A percentile compares a stretch with the other conserved stretches of the same genome.
phyloP scores from a whole-genome alignment of 2,797 vertebrate species.

The Cossypha caffra region DNA sequence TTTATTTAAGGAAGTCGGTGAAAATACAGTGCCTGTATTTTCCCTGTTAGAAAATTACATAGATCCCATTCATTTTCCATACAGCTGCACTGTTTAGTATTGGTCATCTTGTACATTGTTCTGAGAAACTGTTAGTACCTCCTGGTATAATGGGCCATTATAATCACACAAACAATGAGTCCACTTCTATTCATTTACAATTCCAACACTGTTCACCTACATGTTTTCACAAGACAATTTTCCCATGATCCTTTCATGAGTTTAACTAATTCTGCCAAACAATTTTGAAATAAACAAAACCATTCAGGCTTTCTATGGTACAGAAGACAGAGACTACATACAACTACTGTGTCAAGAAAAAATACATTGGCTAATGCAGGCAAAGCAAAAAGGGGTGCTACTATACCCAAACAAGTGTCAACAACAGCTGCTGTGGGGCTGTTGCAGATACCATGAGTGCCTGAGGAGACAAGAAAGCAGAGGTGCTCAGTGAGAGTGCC shows the following conservation, averaged over 20 bases:
- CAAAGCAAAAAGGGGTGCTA: not conserved
- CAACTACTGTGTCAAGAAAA: not conserved
- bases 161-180: conserved; percentile 23
- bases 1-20: not conserved
- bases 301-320: not conserved
- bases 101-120: conserved; percentile 26
- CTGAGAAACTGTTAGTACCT: conserved; percentile 16
- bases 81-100: conserved; percentile 7
- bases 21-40: not conserved
- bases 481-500: not conserved
- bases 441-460: not conserved
- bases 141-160: conserved; percentile 11
- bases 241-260: conserved; percentile 7
- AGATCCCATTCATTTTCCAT: not conserved
- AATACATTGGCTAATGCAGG: accelerated
- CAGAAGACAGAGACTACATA: not conserved
- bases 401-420: not conserved
- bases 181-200: conserved; percentile 18
- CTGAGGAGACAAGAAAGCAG: not conserved
- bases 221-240: conserved; percentile 3
- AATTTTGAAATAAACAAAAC: not conserved
- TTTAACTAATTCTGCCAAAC: not conserved
- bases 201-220: conserved; percentile 9
- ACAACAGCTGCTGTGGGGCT: not conserved
- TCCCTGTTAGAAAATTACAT: not conserved